A percentile compares a stretch with the other conserved stretches of the same genome.
Conservation (phyloP, 2,888 invertebrate genomes). For the Metellina segmentata region DNA sequence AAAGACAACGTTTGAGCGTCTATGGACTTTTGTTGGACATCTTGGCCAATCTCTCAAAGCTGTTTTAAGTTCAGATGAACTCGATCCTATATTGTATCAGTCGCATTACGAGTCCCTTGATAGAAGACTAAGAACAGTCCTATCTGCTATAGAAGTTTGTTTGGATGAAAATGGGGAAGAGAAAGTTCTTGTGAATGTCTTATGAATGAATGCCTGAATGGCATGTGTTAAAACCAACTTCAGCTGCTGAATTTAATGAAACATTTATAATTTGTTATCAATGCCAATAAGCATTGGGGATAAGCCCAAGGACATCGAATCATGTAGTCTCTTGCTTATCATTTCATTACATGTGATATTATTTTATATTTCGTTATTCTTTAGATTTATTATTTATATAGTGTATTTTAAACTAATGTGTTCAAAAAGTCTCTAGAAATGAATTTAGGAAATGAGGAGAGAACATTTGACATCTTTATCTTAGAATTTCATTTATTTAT, state of each 20-base stretch:
- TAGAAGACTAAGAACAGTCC: slow-evolving; percentile 87
- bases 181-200: slow-evolving; percentile 67
- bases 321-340: background rate
- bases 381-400: background rate
- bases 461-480: too few species aligned
- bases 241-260: background rate
- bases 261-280: background rate
- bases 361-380: background rate
- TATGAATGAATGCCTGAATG: slow-evolving; percentile 12
- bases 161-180: slow-evolving; percentile 75
- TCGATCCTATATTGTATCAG: slow-evolving; percentile 85
- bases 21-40: slow-evolving; percentile 87
- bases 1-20: slow-evolving; percentile 86
- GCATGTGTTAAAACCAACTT: background rate
- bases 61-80: slow-evolving; percentile 82
- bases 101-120: slow-evolving; percentile 89
- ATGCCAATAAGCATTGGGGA: background rate
- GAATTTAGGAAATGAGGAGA: too few species aligned
- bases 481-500: too few species aligned
- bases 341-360: background rate
- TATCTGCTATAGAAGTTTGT: slow-evolving; percentile 85
- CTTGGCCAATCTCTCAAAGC: slow-evolving; percentile 85
- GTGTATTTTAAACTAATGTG: too few species aligned
- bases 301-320: background rate
- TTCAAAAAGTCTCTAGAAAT: too few species aligned